Evolutionary conservation across 2,113 vertebrate species (phyloP), one percentile per base, ranked within the genome.

Genomic region (Oncorhynchus keta): DNA sequence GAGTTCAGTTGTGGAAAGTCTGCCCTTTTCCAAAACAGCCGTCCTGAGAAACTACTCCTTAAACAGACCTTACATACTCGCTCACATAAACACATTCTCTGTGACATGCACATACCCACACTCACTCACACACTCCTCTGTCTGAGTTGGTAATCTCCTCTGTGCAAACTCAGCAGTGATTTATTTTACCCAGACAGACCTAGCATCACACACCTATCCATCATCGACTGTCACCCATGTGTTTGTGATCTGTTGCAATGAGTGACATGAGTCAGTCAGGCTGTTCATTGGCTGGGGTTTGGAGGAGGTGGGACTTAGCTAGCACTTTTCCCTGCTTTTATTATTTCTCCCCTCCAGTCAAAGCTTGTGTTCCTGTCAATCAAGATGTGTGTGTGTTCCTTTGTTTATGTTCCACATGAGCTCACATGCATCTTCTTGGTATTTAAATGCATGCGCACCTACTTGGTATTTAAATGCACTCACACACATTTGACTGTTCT

Each of bases 271-370:
- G 8, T 65, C 62, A 65, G 26, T 1, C 13, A n/a, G 26, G 3
- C 3, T 26, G 39, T 65, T 65, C 6, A 65, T 65, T 65, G 62
- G 22, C 62, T 26, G 62, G n/a, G 62, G n/a, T n/a, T 64, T 4
- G n/a, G 22, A 45, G n/a, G 3, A 64, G n/a, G n/a, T 78, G 59
- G 35, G 72, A 67, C 77, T 86, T 57, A 1, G 12, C 16, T 55
- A 70, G 76, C 39, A 74, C 7, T 72, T 80, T 79, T 68, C 16
- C 67, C 28, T 39, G 68, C 75, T 62, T 7, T 73, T 73, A 16
- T 75, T 74, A 76, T 85, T 84, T 55, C 77, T 74, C 55, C 69
- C 35, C 74, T 64, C 80, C 13, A 83, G 84, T 88, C 59, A 0
- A 68, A 84, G 57, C 81, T 76, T 83, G 83, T 79, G 86, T 70